A percentile compares a stretch with the other conserved stretches of the same genome.
Evolutionary conservation across 1,140 invertebrate genomes (phyloP).

Genomic region (Procambarus virginalis): DNA sequence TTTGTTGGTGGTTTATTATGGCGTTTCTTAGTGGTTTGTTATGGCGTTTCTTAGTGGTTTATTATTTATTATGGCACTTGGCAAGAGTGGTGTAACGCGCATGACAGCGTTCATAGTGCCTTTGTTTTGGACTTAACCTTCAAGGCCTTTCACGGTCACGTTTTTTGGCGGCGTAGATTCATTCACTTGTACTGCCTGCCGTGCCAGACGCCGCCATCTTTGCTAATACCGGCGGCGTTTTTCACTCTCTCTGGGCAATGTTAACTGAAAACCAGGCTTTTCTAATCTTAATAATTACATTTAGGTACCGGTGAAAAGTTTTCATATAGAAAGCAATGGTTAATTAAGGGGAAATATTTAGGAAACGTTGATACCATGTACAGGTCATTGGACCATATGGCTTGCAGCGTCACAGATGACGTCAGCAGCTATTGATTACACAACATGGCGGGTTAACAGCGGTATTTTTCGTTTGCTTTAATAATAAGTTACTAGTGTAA

Average conservation of each 20-base stretch:
- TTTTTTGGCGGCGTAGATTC: constrained; percentile 42
- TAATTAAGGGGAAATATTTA: background rate
- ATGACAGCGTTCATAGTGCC: background rate
- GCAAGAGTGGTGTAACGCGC: background rate
- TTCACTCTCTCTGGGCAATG: too few species aligned
- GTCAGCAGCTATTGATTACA: constrained; percentile 34
- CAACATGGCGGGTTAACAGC: background rate
- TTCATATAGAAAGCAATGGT: too few species aligned
- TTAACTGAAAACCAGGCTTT: too few species aligned
- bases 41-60: too few species aligned
- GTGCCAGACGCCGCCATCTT: background rate
- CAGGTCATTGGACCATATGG: background rate
- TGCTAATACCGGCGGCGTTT: background rate
- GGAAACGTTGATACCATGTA: background rate
- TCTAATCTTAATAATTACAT: too few species aligned
- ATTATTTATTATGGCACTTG: too few species aligned
- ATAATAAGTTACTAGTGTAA: background rate
- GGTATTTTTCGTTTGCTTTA: background rate
- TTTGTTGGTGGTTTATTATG: too few species aligned
- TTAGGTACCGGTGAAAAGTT: too few species aligned
- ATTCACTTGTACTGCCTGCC: constrained; percentile 23
- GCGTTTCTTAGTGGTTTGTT: too few species aligned
- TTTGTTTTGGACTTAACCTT: constrained; percentile 28
- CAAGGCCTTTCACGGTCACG: constrained; percentile 29
- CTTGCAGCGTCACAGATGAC: constrained; percentile 11